These are phyloP conservation scores for Argentina silus DNA, from an alignment of 2,797 vertebrate genomes.

Conservation along the genomic window DNA sequence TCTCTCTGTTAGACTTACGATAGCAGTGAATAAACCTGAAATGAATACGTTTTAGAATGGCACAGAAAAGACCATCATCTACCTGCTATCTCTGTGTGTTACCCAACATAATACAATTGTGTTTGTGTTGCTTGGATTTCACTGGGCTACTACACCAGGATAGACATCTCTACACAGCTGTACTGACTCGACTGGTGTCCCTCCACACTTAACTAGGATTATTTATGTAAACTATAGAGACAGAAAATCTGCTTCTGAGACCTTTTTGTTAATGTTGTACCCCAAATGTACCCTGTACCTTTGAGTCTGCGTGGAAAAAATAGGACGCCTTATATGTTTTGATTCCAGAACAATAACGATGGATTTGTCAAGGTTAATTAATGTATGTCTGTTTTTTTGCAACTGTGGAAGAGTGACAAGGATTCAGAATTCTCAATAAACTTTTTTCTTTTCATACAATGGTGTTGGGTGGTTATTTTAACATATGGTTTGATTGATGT, in stretches of 20 bases:
- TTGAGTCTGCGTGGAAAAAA: conserved; percentile 42
- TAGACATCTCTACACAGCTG: conserved; percentile 43
- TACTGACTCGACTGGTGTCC: conserved; percentile 53
- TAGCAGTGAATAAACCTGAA: not conserved
- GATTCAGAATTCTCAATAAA: conserved; percentile 83
- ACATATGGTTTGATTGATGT: too few relatives aligned
- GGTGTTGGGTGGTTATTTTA: conserved; percentile 9
- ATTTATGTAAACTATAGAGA: conserved; percentile 60
- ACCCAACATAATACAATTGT: conserved; percentile 8
- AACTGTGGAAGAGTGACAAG: conserved; percentile 70
- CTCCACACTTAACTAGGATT: conserved; percentile 51
- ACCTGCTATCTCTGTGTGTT: conserved; percentile 48
- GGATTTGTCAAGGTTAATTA: conserved; percentile 67
- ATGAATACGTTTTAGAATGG: conserved; percentile 38
- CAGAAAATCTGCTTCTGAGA: conserved; percentile 47
- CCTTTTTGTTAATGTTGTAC: conserved; percentile 39
- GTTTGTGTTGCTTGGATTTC: conserved; percentile 33
- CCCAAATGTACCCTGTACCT: conserved; percentile 13
- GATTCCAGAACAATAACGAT: conserved; percentile 54
- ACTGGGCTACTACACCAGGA: conserved; percentile 15
- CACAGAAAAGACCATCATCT: conserved; percentile 36
- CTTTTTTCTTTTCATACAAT: conserved; percentile 75
- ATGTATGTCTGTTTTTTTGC: conserved; percentile 64
- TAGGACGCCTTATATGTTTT: conserved; percentile 41
- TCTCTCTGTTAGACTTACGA: conserved; percentile 17